Conservation (phyloP, 1,140 invertebrate species). For the Spodoptera frugiperda region DNA sequence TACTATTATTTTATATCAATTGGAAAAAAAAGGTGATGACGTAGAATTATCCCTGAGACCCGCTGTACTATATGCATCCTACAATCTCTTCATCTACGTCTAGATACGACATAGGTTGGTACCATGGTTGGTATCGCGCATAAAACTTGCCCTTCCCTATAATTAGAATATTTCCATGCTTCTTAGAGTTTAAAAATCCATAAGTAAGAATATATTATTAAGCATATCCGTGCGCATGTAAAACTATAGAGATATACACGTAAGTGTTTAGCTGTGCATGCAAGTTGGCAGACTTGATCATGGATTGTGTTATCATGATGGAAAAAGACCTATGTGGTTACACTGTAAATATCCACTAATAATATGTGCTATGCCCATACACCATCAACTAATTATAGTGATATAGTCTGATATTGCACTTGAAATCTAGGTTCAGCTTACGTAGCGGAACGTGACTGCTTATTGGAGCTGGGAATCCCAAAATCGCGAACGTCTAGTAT, state of each 20-base stretch:
- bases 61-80: too few relatives aligned
- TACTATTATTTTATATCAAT: too few relatives aligned
- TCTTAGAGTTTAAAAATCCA: not conserved
- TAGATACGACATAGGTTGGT: not conserved
- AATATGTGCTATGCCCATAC: too few relatives aligned
- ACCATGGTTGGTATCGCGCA: not conserved
- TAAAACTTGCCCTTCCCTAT: not conserved
- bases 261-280: too few relatives aligned
- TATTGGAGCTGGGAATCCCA: too few relatives aligned
- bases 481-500: too few relatives aligned
- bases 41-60: too few relatives aligned
- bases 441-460: too few relatives aligned
- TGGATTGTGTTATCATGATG: not conserved
- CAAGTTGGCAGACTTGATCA: not conserved
- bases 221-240: not conserved
- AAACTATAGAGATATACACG: not conserved
- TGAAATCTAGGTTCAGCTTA: too few relatives aligned
- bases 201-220: constrained; percentile 1
- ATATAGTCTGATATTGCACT: not conserved
- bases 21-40: too few relatives aligned
- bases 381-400: not conserved
- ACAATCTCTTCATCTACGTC: not conserved
- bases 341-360: too few relatives aligned
- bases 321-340: too few relatives aligned
- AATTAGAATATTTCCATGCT: not conserved